Evolutionary conservation across 2,113 vertebrate genomes (phyloP).

Genomic region (Sorex araneus): DNA sequence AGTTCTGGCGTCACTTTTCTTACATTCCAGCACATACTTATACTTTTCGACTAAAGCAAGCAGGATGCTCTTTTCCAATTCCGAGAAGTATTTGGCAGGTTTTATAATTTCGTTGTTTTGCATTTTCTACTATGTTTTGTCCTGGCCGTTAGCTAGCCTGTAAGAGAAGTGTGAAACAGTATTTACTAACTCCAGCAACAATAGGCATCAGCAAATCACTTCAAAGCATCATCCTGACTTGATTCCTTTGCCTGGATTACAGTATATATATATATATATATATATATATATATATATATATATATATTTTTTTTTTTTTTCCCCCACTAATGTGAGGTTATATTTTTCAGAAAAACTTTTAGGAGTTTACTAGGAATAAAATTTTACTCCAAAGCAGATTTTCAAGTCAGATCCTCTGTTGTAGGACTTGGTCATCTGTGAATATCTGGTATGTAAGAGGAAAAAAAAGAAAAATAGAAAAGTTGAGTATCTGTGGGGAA

Average conservation of each 20-base stretch:
- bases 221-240: not conserved
- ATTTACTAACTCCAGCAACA: conserved; percentile 61
- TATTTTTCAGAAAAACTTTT: conserved; percentile 12
- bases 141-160: conserved; percentile 85
- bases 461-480: not conserved
- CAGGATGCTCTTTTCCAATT: conserved; percentile 92
- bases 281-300: no score
- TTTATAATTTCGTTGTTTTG: conserved; percentile 93
- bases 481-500: not conserved
- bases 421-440: not conserved
- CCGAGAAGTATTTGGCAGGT: conserved; percentile 93
- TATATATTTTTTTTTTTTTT: no score
- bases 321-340: not conserved
- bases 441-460: not conserved
- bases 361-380: not conserved
- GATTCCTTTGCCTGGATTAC: conserved; percentile 2
- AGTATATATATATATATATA: no score
- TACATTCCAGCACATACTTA: conserved; percentile 92
- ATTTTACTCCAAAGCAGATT: not conserved
- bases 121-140: conserved; percentile 89
- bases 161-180: conserved; percentile 76
- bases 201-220: conserved; percentile 57
- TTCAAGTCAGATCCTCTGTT: not conserved
- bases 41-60: conserved; percentile 92
- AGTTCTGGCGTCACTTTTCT: conserved; percentile 91